Evolutionary conservation across 2,113 vertebrate species (phyloP).

Genomic region (Oenanthe oenanthe): DNA sequence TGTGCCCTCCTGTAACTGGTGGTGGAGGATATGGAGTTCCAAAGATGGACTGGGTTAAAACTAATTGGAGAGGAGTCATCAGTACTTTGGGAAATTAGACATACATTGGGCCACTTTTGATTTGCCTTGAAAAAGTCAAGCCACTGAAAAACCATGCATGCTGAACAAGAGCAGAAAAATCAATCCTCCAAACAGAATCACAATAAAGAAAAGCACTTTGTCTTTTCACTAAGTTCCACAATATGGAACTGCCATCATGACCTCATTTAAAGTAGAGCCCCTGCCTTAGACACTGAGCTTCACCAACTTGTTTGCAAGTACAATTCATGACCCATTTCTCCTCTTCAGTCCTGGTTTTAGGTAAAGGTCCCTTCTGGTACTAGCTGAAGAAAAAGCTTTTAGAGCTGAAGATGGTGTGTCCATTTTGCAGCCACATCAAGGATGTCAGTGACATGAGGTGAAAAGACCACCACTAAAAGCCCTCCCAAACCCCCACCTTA

Average conservation of each 20-base stretch:
- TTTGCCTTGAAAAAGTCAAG: background rate
- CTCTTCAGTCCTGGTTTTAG: background rate
- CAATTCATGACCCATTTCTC: background rate
- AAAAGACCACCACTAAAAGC: background rate
- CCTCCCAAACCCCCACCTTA: too few species aligned
- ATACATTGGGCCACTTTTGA: background rate
- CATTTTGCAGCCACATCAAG: background rate
- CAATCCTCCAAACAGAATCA: background rate
- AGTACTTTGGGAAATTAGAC: background rate
- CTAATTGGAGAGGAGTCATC: background rate
- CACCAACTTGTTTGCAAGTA: background rate
- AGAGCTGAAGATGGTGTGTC: background rate
- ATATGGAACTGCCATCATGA: background rate
- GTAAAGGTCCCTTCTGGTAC: background rate
- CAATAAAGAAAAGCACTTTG: background rate
- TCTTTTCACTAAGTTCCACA: background rate
- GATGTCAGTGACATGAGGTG: accelerated
- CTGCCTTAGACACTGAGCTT: background rate
- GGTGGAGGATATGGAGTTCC: background rate
- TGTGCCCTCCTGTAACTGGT: background rate
- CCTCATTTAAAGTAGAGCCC: background rate
- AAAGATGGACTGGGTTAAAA: background rate
- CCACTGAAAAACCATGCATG: background rate
- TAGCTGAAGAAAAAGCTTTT: background rate
- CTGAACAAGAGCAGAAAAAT: background rate